A percentile compares a stretch with the other conserved stretches of the same genome.
Conservation (phyloP, 2,113 vertebrate species). For the Lates calcarifer region DNA sequence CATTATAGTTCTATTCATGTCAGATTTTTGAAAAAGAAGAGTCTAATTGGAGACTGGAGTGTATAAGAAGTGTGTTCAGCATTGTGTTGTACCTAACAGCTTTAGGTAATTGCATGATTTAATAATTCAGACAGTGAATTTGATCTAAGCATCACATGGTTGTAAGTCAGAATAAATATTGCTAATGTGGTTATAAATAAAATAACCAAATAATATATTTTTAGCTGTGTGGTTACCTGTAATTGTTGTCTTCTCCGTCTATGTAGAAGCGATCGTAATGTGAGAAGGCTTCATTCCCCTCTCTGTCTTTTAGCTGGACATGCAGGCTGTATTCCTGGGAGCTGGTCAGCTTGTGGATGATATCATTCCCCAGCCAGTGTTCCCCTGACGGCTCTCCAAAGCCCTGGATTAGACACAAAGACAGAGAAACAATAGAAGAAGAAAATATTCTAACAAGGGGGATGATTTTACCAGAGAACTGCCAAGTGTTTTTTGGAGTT, state of each 20-base stretch:
- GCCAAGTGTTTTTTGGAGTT: slow-evolving; percentile 62
- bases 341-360: slow-evolving; percentile 85
- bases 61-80: background rate
- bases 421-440: slow-evolving; percentile 57
- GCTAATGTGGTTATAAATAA: background rate
- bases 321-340: slow-evolving; percentile 83
- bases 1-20: slow-evolving; percentile 34
- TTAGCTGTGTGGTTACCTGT: slow-evolving; percentile 79
- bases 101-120: background rate
- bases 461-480: slow-evolving; percentile 44
- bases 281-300: slow-evolving; percentile 85
- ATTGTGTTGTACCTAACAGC: background rate
- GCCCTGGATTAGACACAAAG: slow-evolving; percentile 80
- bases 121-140: background rate
- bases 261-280: slow-evolving; percentile 85
- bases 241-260: slow-evolving; percentile 83
- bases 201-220: background rate
- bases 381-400: slow-evolving; percentile 87
- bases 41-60: slow-evolving; percentile 6
- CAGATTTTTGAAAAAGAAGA: slow-evolving; percentile 21
- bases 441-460: slow-evolving; percentile 46
- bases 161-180: background rate
- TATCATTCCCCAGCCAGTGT: slow-evolving; percentile 89
- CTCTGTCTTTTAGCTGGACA: slow-evolving; percentile 84
- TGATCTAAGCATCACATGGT: background rate